phyloP scores from a whole-genome alignment of 1,140 invertebrate species.

The Rhopalosiphum maidis region DNA sequence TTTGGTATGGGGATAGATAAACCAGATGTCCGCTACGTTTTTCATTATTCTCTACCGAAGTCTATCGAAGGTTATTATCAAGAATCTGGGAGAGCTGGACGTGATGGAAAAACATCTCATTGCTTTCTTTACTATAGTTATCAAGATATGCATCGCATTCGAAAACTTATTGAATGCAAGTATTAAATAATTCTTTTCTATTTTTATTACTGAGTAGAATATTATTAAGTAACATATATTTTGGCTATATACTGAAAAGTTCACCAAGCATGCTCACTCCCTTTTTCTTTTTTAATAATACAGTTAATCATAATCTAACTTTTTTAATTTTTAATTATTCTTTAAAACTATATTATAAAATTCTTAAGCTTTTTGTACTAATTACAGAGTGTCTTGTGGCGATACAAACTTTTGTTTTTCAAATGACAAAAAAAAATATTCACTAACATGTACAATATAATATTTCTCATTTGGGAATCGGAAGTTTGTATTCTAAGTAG shows the following conservation, averaged over 20 bases:
- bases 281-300: not conserved
- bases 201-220: not conserved
- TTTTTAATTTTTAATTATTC: not conserved
- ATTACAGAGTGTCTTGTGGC: not conserved
- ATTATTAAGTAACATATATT: not conserved
- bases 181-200: slow-evolving; percentile 58
- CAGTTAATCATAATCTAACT: not conserved
- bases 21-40: slow-evolving; percentile 88
- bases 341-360: not conserved
- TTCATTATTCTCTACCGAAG: slow-evolving; percentile 92
- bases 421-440: too few species aligned
- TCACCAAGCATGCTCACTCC: not conserved
- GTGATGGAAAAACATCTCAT: slow-evolving; percentile 82
- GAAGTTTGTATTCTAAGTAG: too few species aligned
- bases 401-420: too few species aligned
- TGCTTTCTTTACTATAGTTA: slow-evolving; percentile 92
- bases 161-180: slow-evolving; percentile 78
- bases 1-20: slow-evolving; percentile 99
- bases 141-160: slow-evolving; percentile 77
- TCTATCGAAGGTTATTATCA: slow-evolving; percentile 98
- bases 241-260: too few species aligned
- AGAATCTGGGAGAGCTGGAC: slow-evolving; percentile 93
- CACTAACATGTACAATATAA: too few species aligned
- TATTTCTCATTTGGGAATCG: too few species aligned
- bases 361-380: not conserved